Base-by-base conservation (phyloP, 2,888 invertebrate species). In the Sphaerophoria rueppellii region DNA sequence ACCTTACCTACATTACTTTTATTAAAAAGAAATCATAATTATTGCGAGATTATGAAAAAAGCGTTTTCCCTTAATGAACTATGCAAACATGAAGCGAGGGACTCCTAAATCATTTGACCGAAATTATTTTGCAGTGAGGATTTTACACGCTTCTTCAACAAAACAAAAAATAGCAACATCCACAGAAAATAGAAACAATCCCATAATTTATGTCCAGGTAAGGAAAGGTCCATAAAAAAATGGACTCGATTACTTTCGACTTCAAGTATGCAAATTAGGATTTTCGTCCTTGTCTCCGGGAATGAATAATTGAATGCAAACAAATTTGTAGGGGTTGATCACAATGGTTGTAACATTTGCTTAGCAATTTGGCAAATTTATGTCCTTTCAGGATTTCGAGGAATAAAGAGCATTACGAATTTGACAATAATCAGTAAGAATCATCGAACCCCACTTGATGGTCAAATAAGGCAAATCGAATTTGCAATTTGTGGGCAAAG, bases 261-360 rank as follows among this genome's bases (percentile, higher is more conserved):
- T 43, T 48, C 16, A 40, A 70, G 46, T 70, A 70, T 70, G 70
- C 57, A 70, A 70, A 70, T 65, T 12, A 52, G 34, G n/a, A 48
- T 48, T 61, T 34, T 34, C 24, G 48, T 65, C 52, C 65, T 55
- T 34, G 16, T 37, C 16, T 65, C 48, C 55, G 12, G 52, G 14
- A 35, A 52, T 65, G 24, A 65, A 65, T 65, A 14, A 65, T 37
- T 52, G 37, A 24, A 40, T 65, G 35, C 16, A 37, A 46, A 48
- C 34, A 52, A 12, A 24, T 16, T 6, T n/a, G n/a, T 6, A 46
- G 34, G 11, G 50, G 35, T 65, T 6, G 50, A 35, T 48, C 11
- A 14, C 9, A 16, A 16, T 35, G 37, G 24, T 2, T 24, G 5
- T 40, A 11, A 37, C 11, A 50, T 5, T 37, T 40, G 58, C 40